Percentiles rank a stretch among this genome's conserved stretches.
These are phyloP conservation scores for Triplophysa siluroides DNA, from an alignment of 2,113 vertebrate species.

Conservation along the genomic window DNA sequence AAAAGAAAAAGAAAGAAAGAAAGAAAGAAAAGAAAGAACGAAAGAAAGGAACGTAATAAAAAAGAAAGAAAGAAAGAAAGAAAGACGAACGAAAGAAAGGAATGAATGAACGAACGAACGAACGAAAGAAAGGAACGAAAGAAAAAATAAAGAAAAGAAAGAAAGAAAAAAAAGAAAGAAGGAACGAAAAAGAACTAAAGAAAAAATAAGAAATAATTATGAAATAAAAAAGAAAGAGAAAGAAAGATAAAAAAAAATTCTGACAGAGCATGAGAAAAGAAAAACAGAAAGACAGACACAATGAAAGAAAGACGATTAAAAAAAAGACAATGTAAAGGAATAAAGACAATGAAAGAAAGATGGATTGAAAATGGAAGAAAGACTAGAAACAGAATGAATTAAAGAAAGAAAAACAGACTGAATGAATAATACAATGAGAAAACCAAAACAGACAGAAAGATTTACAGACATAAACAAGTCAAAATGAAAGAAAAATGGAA, in stretches of 20 bases:
- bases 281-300: background rate
- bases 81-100: background rate
- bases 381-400: background rate
- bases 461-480: too few species aligned
- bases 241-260: background rate
- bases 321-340: too few species aligned
- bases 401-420: constrained; percentile 4
- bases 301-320: background rate
- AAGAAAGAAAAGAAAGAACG: background rate
- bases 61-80: background rate
- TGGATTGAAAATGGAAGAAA: background rate
- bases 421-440: background rate
- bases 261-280: too few species aligned
- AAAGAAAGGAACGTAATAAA: too few species aligned
- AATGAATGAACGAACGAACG: too few species aligned
- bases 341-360: too few species aligned
- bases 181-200: background rate
- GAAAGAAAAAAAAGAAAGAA: background rate
- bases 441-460: too few species aligned
- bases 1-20: background rate
- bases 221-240: background rate
- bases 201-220: background rate
- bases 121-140: background rate
- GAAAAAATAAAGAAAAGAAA: background rate
- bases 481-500: too few species aligned